Percentiles rank a stretch among this genome's conserved stretches.
phyloP scores from a whole-genome alignment of 2,113 vertebrate genomes.

The Trogon melanurus region DNA sequence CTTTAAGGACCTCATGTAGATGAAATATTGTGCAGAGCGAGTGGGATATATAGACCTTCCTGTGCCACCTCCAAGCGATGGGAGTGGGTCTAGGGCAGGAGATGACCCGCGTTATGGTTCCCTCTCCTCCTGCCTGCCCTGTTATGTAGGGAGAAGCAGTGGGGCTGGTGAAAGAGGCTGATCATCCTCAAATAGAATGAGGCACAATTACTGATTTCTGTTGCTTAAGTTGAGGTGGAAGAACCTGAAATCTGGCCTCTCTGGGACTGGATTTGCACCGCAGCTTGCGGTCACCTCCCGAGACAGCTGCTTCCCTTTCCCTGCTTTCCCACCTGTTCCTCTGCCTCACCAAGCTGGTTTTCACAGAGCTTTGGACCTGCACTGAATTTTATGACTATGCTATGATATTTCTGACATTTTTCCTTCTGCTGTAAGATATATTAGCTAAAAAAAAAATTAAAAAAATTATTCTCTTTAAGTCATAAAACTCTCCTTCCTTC shows the following conservation, averaged over 20 bases:
- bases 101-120: background rate
- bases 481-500: background rate
- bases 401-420: background rate
- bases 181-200: background rate
- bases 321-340: constrained; percentile 42
- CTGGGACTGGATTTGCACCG: constrained; percentile 18
- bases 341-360: background rate
- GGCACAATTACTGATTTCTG: background rate
- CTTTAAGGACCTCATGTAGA: background rate
- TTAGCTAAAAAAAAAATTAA: background rate
- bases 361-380: background rate
- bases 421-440: background rate
- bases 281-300: background rate
- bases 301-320: background rate
- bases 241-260: constrained; percentile 37
- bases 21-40: background rate
- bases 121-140: background rate
- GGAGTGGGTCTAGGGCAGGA: background rate
- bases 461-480: background rate
- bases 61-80: accelerated
- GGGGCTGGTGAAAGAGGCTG: background rate
- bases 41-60: background rate
- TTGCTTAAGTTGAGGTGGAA: background rate
- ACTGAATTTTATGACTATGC: constrained; percentile 35
- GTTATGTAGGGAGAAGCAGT: accelerated